Percentiles rank a stretch among this genome's conserved stretches.
Conservation (phyloP, 2,888 invertebrate genomes). For the Limnephilus marmoratus region DNA sequence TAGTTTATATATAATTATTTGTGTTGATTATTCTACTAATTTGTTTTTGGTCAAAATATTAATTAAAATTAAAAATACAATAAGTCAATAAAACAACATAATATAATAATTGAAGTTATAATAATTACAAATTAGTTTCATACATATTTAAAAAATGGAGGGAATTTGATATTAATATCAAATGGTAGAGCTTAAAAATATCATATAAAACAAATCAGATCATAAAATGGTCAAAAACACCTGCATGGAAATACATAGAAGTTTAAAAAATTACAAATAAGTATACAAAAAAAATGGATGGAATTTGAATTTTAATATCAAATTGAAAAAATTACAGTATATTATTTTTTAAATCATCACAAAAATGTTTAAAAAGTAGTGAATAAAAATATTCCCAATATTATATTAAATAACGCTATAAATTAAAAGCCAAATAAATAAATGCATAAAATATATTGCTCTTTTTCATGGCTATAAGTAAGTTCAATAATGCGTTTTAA, state of each 20-base stretch:
- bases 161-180: neutral
- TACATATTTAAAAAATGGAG: neutral
- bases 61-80: neutral
- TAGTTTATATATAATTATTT: neutral
- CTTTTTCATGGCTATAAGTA: neutral
- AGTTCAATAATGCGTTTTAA: neutral
- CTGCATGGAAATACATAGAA: neutral
- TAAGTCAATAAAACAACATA: neutral
- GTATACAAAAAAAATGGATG: neutral
- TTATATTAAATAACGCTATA: too few relatives aligned
- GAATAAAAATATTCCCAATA: too few relatives aligned
- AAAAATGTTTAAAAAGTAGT: neutral
- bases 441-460: neutral
- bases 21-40: neutral
- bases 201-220: neutral
- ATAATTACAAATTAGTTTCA: neutral
- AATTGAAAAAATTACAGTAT: neutral
- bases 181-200: neutral
- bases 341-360: neutral
- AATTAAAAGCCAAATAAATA: neutral
- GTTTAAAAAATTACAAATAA: neutral
- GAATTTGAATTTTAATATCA: conserved; percentile 13
- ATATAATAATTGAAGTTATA: neutral
- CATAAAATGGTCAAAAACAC: neutral
- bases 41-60: neutral